phyloP scores from a whole-genome alignment of 64 coral and sea anemone species.

The Pocillopora verrucosa region DNA sequence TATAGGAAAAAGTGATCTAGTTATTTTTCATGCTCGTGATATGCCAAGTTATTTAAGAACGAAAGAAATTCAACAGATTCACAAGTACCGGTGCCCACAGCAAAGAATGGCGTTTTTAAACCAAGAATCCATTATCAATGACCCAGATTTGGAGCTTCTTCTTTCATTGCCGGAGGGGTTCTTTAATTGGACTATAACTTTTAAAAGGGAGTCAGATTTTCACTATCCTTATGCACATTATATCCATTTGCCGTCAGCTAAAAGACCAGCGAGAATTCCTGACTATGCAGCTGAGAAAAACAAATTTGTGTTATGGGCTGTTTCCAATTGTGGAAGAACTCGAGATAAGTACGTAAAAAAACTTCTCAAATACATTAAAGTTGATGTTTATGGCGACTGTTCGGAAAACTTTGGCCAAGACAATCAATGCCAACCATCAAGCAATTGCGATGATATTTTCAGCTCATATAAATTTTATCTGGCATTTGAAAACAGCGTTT shows the following conservation, averaged over 20 bases:
- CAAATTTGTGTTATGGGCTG: neutral
- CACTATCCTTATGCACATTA: neutral
- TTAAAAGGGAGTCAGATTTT: neutral
- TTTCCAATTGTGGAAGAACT: neutral
- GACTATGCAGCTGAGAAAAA: neutral
- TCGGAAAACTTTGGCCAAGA: neutral
- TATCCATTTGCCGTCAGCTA: neutral
- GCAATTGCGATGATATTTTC: neutral
- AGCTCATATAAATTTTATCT: constrained; percentile 1
- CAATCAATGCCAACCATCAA: neutral
- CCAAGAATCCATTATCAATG: neutral
- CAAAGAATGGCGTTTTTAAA: neutral
- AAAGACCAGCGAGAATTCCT: neutral
- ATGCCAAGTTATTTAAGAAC: neutral
- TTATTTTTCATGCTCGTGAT: neutral
- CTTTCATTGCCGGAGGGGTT: neutral
- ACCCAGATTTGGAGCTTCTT: neutral
- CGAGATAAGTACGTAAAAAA: neutral
- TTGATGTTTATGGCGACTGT: constrained; percentile 20
- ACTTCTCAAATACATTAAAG: neutral
- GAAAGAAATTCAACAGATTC: constrained; percentile 8
- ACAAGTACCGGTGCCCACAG: neutral
- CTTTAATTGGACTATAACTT: constrained; percentile 13
- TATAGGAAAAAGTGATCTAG: neutral
- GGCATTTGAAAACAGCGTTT: constrained; percentile 3